Conservation (phyloP, 2,113 vertebrate genomes). For the Oryzias curvinotus region DNA sequence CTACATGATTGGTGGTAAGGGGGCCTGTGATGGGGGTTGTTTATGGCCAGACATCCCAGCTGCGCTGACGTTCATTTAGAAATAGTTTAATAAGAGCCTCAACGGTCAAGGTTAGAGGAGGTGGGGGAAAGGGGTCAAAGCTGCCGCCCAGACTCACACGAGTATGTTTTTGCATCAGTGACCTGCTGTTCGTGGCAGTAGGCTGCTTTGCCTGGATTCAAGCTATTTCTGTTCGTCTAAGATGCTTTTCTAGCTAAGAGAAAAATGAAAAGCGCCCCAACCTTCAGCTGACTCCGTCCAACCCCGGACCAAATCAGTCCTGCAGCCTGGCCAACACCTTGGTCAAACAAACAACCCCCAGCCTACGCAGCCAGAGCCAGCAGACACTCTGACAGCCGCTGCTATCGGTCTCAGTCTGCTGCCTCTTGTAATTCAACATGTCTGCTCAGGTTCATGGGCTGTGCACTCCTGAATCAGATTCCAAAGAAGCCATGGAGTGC, state of each 20-base stretch:
- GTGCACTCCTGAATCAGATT: conserved; percentile 34
- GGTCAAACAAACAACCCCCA: conserved; percentile 65
- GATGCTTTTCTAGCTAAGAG: conserved; percentile 51
- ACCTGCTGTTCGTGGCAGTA: conserved; percentile 51
- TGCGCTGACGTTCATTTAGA: conserved; percentile 78
- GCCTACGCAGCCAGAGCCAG: conserved; percentile 55
- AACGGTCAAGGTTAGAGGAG: conserved; percentile 83
- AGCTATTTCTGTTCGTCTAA: conserved; percentile 73
- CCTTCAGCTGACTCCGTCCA: conserved; percentile 51
- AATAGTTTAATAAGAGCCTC: conserved; percentile 74
- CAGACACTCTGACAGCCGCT: conserved; percentile 66
- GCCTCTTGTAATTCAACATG: conserved; percentile 75
- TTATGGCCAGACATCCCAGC: conserved; percentile 79
- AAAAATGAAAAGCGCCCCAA: conserved; percentile 39
- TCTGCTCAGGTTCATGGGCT: conserved; percentile 51
- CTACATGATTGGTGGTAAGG: conserved; percentile 51
- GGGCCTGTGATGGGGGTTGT: conserved; percentile 63
- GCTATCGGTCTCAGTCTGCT: conserved; percentile 70
- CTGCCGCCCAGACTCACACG: background rate
- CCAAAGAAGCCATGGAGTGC: conserved; percentile 1
- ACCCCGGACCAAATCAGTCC: conserved; percentile 60
- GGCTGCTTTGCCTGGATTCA: conserved; percentile 55
- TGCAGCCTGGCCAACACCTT: conserved; percentile 55
- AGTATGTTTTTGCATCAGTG: conserved; percentile 46
- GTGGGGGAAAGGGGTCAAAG: conserved; percentile 21